Base-by-base conservation (phyloP, 1,140 invertebrate genomes). In the Drosophila parabipectinata region DNA sequence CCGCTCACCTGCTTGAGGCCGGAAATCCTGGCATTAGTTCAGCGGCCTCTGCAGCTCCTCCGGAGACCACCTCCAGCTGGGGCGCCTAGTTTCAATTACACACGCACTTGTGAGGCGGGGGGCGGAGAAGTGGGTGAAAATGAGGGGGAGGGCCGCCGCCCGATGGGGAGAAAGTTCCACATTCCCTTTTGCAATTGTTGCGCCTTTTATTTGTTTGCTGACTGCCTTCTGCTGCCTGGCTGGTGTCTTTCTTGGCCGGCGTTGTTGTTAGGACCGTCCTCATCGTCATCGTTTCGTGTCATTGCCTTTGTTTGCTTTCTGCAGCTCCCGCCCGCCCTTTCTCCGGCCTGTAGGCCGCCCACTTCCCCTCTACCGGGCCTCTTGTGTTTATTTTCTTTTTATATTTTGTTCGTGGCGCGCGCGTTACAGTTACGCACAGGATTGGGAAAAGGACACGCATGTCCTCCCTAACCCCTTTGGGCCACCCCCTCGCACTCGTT, bases 151-250 rank as follows among this genome's bases (percentile, higher is more conserved):
- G 26, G 39, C 18, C 3, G 12, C 1, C 15, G 5, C 41, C 14
- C 15, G 41, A 45, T 3, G 4, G 51, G 68, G 44, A 24, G 37
- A 51, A 71, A 37, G 18, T 47, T 39, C 41, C 44, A 56, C 57
- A 41, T 61, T 66, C 48, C 41, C 48, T 56, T 72, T 62, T 76
- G 83, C 83, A 87, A 87, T 87, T 87, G 83, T 87, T 87, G 83
- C 83, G 83, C 83, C 83, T 87, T 87, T 87, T 88, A 87, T 87
- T 88, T 87, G 75, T 83, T 87, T 87, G 78, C 83, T 72, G 21
- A 21, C 21, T 21, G 21, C 21, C 21, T 75, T 71, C 63, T 77
- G 72, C 67, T 80, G 63, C 54, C 48, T 41, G 52, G 60, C 50
- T 60, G 44, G 37, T 61, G 45, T 51, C 71, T 51, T 53, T 62